phyloP scores from a whole-genome alignment of 2,888 invertebrate species.

The Zygaena filipendulae region DNA sequence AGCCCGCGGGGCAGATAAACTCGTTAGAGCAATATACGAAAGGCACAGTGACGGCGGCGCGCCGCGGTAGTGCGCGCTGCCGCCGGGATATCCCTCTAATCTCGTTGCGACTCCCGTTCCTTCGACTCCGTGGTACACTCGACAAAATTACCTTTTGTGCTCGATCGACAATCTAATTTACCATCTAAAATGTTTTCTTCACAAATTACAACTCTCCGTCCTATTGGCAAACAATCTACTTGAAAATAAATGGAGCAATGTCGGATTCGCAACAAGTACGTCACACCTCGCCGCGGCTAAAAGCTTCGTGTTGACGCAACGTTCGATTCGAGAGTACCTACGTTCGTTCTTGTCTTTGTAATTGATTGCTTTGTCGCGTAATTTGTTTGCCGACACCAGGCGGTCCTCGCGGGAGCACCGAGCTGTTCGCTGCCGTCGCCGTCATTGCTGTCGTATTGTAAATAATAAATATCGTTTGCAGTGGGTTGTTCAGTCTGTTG shows the following conservation, averaged over 20 bases:
- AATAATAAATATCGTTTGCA: conserved; percentile 48
- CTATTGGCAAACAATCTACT: conserved; percentile 35
- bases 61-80: conserved; percentile 25
- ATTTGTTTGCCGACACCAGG: conserved; percentile 57
- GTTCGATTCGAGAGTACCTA: conserved; percentile 57
- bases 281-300: conserved; percentile 41
- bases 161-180: conserved; percentile 56
- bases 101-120: conserved; percentile 54
- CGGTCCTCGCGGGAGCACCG: conserved; percentile 50
- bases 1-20: conserved; percentile 66
- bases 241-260: conserved; percentile 32
- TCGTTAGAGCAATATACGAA: conserved; percentile 59
- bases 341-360: conserved; percentile 55
- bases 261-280: conserved; percentile 36
- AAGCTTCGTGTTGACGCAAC: conserved; percentile 66
- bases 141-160: conserved; percentile 56
- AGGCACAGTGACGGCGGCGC: conserved; percentile 27
- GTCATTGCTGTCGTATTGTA: conserved; percentile 50
- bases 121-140: conserved; percentile 50
- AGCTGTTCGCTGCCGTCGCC: conserved; percentile 35
- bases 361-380: conserved; percentile 69
- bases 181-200: conserved; percentile 40
- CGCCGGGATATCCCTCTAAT: conserved; percentile 51
- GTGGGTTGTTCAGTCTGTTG: conserved; percentile 6
- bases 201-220: conserved; percentile 29